These are phyloP conservation scores for Ataeniobius toweri DNA, from an alignment of 2,797 vertebrate genomes.

Conservation along the genomic window DNA sequence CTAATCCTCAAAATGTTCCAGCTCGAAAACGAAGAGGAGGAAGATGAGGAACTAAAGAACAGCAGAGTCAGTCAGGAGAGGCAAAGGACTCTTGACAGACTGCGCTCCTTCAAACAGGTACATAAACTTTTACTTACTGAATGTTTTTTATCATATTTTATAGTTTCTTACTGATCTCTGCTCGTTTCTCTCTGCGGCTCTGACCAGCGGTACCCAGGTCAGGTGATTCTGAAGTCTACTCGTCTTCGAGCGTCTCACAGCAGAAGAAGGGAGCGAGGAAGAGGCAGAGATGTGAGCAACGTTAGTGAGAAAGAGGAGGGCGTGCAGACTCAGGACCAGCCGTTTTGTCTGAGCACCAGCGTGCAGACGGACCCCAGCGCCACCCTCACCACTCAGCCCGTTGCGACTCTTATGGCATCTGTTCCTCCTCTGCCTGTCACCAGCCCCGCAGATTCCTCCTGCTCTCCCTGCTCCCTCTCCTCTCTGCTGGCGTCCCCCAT, in stretches of 20 bases:
- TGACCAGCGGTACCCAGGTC: constrained; percentile 90
- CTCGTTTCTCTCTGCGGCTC: constrained; percentile 4
- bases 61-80: constrained; percentile 93
- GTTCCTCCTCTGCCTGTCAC: constrained; percentile 65
- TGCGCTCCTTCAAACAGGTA: constrained; percentile 96
- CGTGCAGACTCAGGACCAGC: constrained; percentile 63
- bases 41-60: constrained; percentile 90
- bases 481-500: constrained; percentile 71
- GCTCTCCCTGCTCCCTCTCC: constrained; percentile 77
- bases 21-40: constrained; percentile 82
- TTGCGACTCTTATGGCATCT: constrained; percentile 59
- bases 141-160: background rate
- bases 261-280: constrained; percentile 72
- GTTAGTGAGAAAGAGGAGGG: constrained; percentile 68
- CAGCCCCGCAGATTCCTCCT: constrained; percentile 69
- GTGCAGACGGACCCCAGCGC: constrained; percentile 81
- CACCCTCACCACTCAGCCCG: constrained; percentile 75
- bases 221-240: constrained; percentile 94
- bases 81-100: constrained; percentile 93
- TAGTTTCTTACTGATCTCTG: background rate
- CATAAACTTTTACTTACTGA: background rate
- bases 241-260: constrained; percentile 83
- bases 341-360: constrained; percentile 79
- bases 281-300: constrained; percentile 30
- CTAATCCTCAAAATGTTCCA: constrained; percentile 34